A percentile compares a stretch with the other conserved stretches of the same genome.
These are phyloP conservation scores for Gasterosteus aculeatus DNA, from an alignment of 2,113 vertebrate species.

Conservation along the genomic window DNA sequence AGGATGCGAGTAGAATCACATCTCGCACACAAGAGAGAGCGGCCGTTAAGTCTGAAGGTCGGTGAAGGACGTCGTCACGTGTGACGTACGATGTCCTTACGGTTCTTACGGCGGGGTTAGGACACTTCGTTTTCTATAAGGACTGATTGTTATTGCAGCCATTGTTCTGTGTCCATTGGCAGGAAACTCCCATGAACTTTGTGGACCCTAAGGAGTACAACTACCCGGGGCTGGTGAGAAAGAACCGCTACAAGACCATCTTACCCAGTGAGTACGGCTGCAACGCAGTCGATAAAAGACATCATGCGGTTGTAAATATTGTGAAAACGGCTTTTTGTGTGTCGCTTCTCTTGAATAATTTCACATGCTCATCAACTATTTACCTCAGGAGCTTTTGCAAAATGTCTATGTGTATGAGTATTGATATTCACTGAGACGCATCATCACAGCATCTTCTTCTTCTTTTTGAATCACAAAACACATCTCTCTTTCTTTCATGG, in stretches of 20 bases:
- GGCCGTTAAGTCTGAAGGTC: conserved; percentile 8
- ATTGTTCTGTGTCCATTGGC: conserved; percentile 64
- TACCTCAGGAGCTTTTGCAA: neutral
- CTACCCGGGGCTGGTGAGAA: conserved; percentile 95
- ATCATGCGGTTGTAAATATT: neutral
- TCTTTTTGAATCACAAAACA: conserved; percentile 2
- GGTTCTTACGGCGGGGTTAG: neutral
- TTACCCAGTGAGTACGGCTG: conserved; percentile 91
- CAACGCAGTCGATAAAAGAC: neutral
- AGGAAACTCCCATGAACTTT: conserved; percentile 99
- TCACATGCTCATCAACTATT: conserved; percentile 16
- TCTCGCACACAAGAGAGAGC: conserved; percentile 10
- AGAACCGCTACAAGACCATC: conserved; percentile 99
- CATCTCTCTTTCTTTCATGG: conserved; percentile 5
- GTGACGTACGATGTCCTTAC: conserved; percentile 4
- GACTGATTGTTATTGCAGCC: conserved; percentile 26
- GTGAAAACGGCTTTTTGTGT: neutral
- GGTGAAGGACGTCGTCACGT: conserved; percentile 9
- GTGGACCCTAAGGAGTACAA: conserved; percentile 98
- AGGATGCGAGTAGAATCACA: conserved; percentile 1
- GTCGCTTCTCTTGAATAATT: conserved; percentile 4
- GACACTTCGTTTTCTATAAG: conserved; percentile 17
- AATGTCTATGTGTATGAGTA: neutral
- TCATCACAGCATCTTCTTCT: neutral
- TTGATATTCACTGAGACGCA: conserved; percentile 5